These are phyloP conservation scores for Stenichneumon culpator DNA, from an alignment of 2,888 invertebrate species.

Conservation along the genomic window DNA sequence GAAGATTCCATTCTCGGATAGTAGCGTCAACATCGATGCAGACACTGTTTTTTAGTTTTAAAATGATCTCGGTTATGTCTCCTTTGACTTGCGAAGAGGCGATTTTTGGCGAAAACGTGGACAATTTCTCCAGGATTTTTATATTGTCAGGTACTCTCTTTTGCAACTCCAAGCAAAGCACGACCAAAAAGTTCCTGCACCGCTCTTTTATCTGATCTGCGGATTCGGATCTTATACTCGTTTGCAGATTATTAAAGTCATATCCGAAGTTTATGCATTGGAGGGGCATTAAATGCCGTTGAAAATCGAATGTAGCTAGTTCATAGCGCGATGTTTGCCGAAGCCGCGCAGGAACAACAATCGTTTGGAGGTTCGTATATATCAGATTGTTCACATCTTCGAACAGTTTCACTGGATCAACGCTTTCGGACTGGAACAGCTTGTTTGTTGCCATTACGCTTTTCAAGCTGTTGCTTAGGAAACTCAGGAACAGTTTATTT, in stretches of 20 bases:
- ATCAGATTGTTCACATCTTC: conserved; percentile 66
- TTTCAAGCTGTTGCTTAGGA: conserved; percentile 59
- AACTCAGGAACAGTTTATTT: conserved; percentile 68
- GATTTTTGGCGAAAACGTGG: conserved; percentile 56
- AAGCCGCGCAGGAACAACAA: conserved; percentile 73
- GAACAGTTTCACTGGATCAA: conserved; percentile 68
- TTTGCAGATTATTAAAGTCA: conserved; percentile 67
- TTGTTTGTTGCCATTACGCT: conserved; percentile 61
- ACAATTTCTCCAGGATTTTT: conserved; percentile 68
- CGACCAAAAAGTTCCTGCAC: conserved; percentile 69
- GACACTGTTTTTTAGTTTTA: conserved; percentile 4
- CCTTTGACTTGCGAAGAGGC: conserved; percentile 25
- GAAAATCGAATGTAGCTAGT: conserved; percentile 73
- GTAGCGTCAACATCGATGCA: conserved; percentile 31
- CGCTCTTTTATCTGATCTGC: conserved; percentile 66
- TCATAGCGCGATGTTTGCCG: conserved; percentile 71
- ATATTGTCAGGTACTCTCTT: conserved; percentile 72
- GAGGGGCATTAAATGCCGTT: conserved; percentile 72
- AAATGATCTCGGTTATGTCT: neutral
- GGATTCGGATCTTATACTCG: conserved; percentile 49
- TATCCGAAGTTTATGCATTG: conserved; percentile 75
- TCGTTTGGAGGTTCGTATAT: conserved; percentile 63
- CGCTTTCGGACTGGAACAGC: conserved; percentile 67
- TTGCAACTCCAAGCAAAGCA: conserved; percentile 68
- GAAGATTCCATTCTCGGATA: conserved; percentile 35